These are phyloP conservation scores for Nasua narica DNA, from an alignment of 2,797 vertebrate species.

Conservation along the genomic window DNA sequence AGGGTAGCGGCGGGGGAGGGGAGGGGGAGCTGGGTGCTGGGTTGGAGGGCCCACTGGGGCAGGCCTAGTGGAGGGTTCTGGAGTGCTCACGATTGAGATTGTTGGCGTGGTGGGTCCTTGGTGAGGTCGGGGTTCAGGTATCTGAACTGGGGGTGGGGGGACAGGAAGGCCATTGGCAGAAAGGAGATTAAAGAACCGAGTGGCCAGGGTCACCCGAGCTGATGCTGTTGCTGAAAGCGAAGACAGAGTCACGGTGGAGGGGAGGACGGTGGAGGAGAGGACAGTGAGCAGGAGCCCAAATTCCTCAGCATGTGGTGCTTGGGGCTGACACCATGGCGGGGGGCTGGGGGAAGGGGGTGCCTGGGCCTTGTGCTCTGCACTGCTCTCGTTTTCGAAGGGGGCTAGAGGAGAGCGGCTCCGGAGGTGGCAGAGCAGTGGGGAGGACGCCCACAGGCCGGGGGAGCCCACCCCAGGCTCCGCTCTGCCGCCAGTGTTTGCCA, in stretches of 20 bases:
- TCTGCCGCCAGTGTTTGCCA: neutral
- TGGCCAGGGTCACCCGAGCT: neutral
- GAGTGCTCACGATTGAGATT: neutral
- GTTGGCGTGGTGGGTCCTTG: neutral
- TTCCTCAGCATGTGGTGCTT: fast-evolving
- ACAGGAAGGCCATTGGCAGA: neutral
- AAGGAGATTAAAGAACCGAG: neutral
- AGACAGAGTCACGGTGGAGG: neutral
- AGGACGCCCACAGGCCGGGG: fast-evolving
- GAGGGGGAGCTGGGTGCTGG: too few species aligned
- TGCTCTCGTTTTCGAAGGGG: neutral
- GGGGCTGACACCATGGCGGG: fast-evolving
- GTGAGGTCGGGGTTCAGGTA: neutral
- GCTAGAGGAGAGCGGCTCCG: neutral
- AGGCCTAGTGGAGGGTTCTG: neutral
- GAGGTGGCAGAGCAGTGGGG: neutral
- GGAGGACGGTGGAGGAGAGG: neutral
- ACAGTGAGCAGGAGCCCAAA: fast-evolving
- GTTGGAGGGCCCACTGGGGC: fast-evolving
- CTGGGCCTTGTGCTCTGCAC: fast-evolving
- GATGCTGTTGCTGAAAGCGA: neutral
- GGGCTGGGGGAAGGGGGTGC: neutral
- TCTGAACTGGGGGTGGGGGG: neutral
- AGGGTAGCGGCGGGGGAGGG: neutral
- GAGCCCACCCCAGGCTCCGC: neutral